phyloP scores from a whole-genome alignment of 2,888 invertebrate genomes.

The Rhagonycha fulva region DNA sequence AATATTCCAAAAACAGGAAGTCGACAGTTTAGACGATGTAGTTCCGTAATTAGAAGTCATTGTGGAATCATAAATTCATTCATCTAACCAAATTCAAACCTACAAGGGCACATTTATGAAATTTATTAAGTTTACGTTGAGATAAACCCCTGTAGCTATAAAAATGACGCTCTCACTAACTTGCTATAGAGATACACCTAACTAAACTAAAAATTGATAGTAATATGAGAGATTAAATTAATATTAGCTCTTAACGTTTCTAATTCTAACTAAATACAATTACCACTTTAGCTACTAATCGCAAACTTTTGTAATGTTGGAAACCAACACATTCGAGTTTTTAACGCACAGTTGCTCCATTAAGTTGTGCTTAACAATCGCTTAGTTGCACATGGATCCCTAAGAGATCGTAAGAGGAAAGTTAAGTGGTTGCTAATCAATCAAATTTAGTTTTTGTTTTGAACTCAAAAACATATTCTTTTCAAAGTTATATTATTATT shows the following conservation, averaged over 20 bases:
- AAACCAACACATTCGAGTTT: not conserved
- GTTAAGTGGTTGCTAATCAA: not conserved
- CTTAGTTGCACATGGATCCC: not conserved
- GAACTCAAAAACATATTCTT: not conserved
- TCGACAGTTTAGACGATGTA: not conserved
- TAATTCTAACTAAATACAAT: not conserved
- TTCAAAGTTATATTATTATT: no score
- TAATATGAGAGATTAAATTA: not conserved
- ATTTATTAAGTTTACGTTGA: not conserved
- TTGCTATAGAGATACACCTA: not conserved
- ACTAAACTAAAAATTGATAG: not conserved
- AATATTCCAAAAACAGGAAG: not conserved
- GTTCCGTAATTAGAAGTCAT: not conserved
- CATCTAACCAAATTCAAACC: not conserved
- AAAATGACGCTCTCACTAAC: not conserved
- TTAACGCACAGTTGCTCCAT: not conserved
- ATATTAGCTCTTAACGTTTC: not conserved
- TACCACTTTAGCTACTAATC: not conserved
- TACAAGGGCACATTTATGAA: not conserved
- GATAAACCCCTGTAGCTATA: not conserved
- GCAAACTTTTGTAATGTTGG: not conserved
- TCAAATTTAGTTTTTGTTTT: not conserved
- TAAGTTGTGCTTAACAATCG: not conserved
- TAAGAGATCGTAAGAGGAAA: not conserved
- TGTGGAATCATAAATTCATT: not conserved